A percentile compares a stretch with the other conserved stretches of the same genome.
These are phyloP conservation scores for Hyphantria cunea DNA, from an alignment of 1,140 invertebrate genomes.

Conservation along the genomic window DNA sequence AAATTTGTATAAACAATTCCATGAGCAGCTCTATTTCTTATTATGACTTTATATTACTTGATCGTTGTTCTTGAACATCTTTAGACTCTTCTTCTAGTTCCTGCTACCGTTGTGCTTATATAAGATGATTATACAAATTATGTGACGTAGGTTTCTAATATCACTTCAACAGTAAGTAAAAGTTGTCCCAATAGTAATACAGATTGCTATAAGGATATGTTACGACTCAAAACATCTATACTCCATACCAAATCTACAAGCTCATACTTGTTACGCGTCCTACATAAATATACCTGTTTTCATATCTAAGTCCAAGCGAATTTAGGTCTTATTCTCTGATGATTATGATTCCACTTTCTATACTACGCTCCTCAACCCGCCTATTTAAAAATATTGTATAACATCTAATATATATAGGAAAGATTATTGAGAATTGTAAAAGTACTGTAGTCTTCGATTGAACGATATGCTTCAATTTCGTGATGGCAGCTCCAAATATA, in stretches of 20 bases:
- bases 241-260: constrained; percentile 59
- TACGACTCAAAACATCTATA: constrained; percentile 29
- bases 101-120: no score
- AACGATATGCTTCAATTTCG: constrained; percentile 79
- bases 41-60: no score
- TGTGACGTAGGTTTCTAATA: background rate
- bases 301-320: constrained; percentile 43
- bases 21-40: no score
- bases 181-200: constrained; percentile 7
- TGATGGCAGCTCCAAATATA: constrained; percentile 67
- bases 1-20: no score
- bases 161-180: background rate
- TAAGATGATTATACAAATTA: background rate
- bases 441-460: constrained; percentile 74
- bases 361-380: constrained; percentile 40
- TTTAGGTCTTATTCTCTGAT: constrained; percentile 42
- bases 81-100: no score
- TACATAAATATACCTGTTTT: constrained; percentile 48
- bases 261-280: constrained; percentile 49
- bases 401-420: constrained; percentile 79
- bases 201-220: constrained; percentile 26
- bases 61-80: no score
- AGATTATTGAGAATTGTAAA: constrained; percentile 75
- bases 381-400: constrained; percentile 64
- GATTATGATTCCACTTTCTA: constrained; percentile 47